Evolutionary conservation across 2,888 invertebrate species (phyloP).

Genomic region (Macrophya alboannulata): DNA sequence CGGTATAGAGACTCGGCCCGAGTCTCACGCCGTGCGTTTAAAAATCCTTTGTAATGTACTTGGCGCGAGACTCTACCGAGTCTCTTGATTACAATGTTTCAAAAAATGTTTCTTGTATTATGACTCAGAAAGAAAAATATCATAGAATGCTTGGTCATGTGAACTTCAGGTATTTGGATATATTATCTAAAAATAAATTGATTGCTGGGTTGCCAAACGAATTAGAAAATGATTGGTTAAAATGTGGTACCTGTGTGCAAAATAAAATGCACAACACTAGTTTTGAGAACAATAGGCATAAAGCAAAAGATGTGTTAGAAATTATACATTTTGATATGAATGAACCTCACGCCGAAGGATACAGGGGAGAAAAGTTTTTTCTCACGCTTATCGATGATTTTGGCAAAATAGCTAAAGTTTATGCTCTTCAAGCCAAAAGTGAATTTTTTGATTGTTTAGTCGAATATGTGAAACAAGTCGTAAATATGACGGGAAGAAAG

Average conservation of each 20-base stretch:
- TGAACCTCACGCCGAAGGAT: conserved; percentile 60
- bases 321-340: conserved; percentile 66
- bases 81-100: conserved; percentile 15
- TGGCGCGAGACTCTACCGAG: no score
- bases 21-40: no score
- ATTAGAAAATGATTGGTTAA: conserved; percentile 59
- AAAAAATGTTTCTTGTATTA: conserved; percentile 41
- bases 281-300: conserved; percentile 64
- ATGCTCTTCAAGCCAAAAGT: conserved; percentile 61
- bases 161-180: conserved; percentile 65
- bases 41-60: no score
- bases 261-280: conserved; percentile 67
- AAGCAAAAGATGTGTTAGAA: conserved; percentile 63
- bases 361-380: conserved; percentile 57
- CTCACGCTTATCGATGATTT: conserved; percentile 61
- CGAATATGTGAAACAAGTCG: conserved; percentile 58
- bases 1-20: no score
- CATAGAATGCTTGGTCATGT: conserved; percentile 65
- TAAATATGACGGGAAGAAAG: conserved; percentile 22
- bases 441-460: conserved; percentile 60
- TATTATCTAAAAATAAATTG: conserved; percentile 61
- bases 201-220: background rate
- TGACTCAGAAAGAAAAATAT: conserved; percentile 65
- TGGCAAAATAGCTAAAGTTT: conserved; percentile 60
- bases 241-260: conserved; percentile 65